Evolutionary conservation across 1,140 invertebrate genomes (phyloP), one percentile per base, ranked within the genome.

Genomic region (Aphis gossypii): DNA sequence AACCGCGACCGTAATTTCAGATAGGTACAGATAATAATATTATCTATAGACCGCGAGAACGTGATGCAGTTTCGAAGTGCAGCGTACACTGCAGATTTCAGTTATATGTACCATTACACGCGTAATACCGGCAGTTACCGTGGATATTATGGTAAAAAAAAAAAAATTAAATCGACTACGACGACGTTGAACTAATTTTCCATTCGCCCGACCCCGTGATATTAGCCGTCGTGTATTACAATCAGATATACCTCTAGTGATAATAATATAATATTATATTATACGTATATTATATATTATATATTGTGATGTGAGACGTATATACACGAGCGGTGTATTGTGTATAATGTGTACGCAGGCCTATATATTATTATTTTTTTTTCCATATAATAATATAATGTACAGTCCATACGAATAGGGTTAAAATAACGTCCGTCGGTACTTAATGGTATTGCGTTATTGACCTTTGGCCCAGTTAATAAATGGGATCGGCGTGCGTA

Each of bases 401-500:
- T 41, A 41, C 1, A 5, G 60, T 76, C 30, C 14, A 25, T 4
- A n/a, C 14, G 60, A 76, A n/a, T n/a, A 76, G 60, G 60, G 60
- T 76, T 76, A n/a, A 76, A 76, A n/a, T n/a, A 76, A 56, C 60
- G 60, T 76, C 30, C n/a, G 60, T 23, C 88, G 48, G 35, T 89
- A 56, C 30, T 76, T 76, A 76, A 76, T 44, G 35, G 38, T 90
- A 90, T 90, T 90, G 51, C 89, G 89, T 60, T 68, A 90, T 90
- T 90, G 54, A 90, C 89, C 89, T 90, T 41, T 60, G 51, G 35
- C n/a, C 89, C 35, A 38, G 89, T 90, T 90, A 84, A 44, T 68
- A 41, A 30, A 51, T n/a, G 51, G 46, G 46, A 88, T n/a, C 30
- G 54, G 46, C 23, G 88, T 8, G 48, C 8, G 46, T 48, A 18